Base-by-base conservation (phyloP, 2,888 invertebrate genomes). In the Drosophila fungiperda region DNA sequence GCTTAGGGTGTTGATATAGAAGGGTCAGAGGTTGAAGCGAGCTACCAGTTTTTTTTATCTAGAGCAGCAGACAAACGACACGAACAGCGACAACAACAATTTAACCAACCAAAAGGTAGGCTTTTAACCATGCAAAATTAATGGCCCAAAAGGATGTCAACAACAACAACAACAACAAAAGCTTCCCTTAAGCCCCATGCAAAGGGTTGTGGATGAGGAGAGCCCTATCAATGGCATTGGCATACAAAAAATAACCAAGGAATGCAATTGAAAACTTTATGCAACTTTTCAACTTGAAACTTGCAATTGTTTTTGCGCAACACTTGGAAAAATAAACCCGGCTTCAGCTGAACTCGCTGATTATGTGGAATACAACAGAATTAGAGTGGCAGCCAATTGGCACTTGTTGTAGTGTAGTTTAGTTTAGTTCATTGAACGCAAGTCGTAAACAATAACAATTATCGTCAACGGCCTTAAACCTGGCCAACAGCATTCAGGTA, bases 81-180 rank as follows among this genome's bases (percentile, higher is more conserved):
- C 35, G 38, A 38, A 49, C 35, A 62, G 38, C 48, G 12, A 60
- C 40, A 42, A 49, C 75, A 71, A 63, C 79, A 78, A 78, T 79
- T 70, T 62, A 76, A 57, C 50, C 62, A 63, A 48, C 63, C 26
- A 12, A 76, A 57, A 65, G 49, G 38, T 12, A 32, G 50, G 75
- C 57, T 38, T 69, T 80, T 60, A 80, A 80, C 75, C 73, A 73
- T 60, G 85, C 82, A 82, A 83, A 85, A 83, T 83, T 79, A 83
- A 83, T 83, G 88, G 77, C 74, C 85, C 82, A 82, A 85, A 85
- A 87, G 79, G 88, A 78, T 80, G 86, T 80, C 83, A 80, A 75
- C 72, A 70, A 67, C 73, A 66, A 50, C 55, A 62, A 45, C 71
- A 62, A 61, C 68, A 49, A 58, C 57, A 66, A 68, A 61, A 60